These are phyloP conservation scores for Ceratina australensis DNA, from an alignment of 1,140 invertebrate species.

Conservation along the genomic window DNA sequence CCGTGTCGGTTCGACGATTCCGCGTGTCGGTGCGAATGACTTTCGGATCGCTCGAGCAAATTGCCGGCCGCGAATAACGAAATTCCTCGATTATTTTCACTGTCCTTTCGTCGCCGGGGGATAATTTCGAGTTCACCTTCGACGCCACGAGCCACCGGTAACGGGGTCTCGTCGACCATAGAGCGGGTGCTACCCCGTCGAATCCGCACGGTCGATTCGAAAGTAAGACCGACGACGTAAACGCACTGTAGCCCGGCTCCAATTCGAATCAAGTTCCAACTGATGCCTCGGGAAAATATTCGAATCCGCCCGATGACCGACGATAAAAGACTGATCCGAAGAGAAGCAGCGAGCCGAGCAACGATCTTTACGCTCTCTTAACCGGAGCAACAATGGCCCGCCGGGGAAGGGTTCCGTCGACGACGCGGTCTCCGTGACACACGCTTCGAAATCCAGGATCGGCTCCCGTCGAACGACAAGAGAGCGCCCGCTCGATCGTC, in stretches of 20 bases:
- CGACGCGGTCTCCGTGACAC: constrained; percentile 42
- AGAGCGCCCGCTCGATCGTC: no score
- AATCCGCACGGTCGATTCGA: no score
- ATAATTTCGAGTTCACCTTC: neutral
- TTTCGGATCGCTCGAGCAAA: constrained; percentile 47
- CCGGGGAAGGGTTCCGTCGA: constrained; percentile 20
- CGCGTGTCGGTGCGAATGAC: constrained; percentile 65
- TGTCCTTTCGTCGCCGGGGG: neutral
- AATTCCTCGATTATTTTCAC: neutral
- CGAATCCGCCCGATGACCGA: no score
- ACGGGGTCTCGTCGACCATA: no score
- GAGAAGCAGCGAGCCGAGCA: constrained; percentile 31
- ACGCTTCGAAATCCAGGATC: constrained; percentile 13
- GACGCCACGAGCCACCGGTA: no score
- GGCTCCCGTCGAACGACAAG: no score
- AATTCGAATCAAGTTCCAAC: no score
- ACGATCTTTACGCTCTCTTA: constrained; percentile 15
- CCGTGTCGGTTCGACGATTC: constrained; percentile 41
- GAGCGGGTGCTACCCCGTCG: no score
- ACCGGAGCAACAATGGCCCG: constrained; percentile 1
- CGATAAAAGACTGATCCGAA: neutral
- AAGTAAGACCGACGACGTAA: no score
- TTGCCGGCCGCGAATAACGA: constrained; percentile 1
- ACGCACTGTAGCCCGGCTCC: no score
- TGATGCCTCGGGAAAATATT: no score